Conservation (phyloP, 2,113 vertebrate species). For the Python bivittatus region DNA sequence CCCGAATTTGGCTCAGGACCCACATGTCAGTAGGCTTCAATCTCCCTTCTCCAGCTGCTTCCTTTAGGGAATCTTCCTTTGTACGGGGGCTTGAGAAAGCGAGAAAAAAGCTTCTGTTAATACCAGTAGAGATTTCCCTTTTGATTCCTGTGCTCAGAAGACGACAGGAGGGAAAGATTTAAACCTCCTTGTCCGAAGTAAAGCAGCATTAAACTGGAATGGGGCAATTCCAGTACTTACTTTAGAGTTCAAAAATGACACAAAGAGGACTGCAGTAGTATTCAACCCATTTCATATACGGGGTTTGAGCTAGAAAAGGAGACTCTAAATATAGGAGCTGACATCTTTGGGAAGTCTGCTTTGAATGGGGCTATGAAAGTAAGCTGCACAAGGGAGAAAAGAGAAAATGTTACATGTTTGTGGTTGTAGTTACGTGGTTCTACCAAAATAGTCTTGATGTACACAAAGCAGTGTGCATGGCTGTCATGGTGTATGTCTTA, state of each 20-base stretch:
- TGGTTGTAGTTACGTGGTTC: neutral
- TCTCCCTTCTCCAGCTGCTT: neutral
- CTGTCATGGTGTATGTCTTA: neutral
- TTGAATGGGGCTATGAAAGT: conserved; percentile 5
- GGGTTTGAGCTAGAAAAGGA: neutral
- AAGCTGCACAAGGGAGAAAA: conserved; percentile 47
- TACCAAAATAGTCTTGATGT: neutral
- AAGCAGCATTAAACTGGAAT: neutral
- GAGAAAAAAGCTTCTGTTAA: neutral
- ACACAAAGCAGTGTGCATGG: conserved; percentile 4
- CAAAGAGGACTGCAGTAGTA: neutral
- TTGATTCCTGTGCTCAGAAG: neutral
- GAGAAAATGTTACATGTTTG: neutral
- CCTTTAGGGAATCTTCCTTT: neutral
- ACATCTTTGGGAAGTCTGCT: conserved; percentile 44
- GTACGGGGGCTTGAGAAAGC: neutral
- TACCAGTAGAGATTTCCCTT: neutral
- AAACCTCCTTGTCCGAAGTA: neutral
- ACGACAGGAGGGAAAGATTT: neutral
- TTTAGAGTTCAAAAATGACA: neutral
- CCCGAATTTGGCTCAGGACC: neutral
- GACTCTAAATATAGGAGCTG: conserved; percentile 43
- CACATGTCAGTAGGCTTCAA: neutral
- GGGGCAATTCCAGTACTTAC: neutral
- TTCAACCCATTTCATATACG: neutral